phyloP scores from a whole-genome alignment of 2,797 vertebrate species.

The Acanthis flammea region DNA sequence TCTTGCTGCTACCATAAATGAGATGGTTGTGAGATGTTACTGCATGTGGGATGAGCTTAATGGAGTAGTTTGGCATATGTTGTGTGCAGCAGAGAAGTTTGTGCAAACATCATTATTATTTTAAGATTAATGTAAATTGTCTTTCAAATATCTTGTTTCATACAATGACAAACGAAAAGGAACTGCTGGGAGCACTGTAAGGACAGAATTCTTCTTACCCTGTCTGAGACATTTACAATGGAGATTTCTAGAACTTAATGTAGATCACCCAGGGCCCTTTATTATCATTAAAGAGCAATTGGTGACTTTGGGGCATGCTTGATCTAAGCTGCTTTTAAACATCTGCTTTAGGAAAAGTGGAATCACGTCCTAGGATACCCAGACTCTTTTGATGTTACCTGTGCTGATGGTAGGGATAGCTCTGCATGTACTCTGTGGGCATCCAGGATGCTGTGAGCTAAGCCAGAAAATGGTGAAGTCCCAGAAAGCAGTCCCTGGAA shows the following conservation, averaged over 20 bases:
- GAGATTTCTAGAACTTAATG: neutral
- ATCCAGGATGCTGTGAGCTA: neutral
- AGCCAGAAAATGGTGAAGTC: neutral
- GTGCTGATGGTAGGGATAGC: neutral
- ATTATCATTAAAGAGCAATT: neutral
- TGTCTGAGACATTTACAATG: neutral
- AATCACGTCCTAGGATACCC: neutral
- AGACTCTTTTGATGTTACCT: neutral
- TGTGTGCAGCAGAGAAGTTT: neutral
- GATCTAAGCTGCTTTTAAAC: neutral
- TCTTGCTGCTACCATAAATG: neutral
- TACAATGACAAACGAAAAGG: neutral
- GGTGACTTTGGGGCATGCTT: neutral
- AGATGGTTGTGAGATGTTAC: neutral
- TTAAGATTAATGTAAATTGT: neutral
- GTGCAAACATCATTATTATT: neutral
- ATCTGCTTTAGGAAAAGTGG: neutral
- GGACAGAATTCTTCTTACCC: neutral
- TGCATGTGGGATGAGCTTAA: neutral
- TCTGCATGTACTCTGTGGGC: neutral
- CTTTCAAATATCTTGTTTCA: neutral
- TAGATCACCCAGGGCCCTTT: neutral
- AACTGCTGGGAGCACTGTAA: neutral
- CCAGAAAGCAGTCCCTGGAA: neutral
- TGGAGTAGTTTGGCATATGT: rapidly evolving